Evolutionary conservation across 2,888 invertebrate species (phyloP).

Genomic region (Philaethria dido): DNA sequence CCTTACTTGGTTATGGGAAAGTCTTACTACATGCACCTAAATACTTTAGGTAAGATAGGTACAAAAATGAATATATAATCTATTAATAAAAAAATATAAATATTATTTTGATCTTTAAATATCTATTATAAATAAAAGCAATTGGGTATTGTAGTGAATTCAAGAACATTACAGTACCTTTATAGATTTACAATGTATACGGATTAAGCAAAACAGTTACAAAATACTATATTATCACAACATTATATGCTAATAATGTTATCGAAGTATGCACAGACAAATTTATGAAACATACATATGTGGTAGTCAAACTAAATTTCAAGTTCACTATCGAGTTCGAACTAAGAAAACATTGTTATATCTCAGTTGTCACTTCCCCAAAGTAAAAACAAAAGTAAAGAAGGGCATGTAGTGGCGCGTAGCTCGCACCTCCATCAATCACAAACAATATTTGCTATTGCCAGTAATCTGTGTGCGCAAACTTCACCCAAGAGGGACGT

Average conservation of each 20-base stretch:
- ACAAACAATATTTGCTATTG: constrained; percentile 79
- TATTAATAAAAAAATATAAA: too few species aligned
- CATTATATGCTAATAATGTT: not conserved
- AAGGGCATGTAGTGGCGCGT: constrained; percentile 55
- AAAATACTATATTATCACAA: not conserved
- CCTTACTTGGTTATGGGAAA: too few species aligned
- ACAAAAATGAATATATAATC: too few species aligned
- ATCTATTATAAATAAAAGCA: too few species aligned
- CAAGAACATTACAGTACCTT: too few species aligned
- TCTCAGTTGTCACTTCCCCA: constrained; percentile 15
- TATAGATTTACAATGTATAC: too few species aligned
- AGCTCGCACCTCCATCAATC: constrained; percentile 71
- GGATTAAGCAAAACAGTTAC: too few species aligned
- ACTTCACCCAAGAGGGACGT: constrained; percentile 72
- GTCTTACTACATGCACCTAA: too few species aligned
- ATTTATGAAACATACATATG: not conserved
- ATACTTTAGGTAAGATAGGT: too few species aligned
- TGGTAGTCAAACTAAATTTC: constrained; percentile 5
- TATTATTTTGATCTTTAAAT: too few species aligned
- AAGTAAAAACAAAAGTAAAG: constrained; percentile 62
- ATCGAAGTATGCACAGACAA: not conserved
- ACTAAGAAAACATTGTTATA: constrained; percentile 24
- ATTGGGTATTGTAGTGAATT: too few species aligned
- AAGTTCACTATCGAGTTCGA: constrained; percentile 21
- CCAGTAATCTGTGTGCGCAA: constrained; percentile 79